A percentile compares a stretch with the other conserved stretches of the same genome.
Evolutionary conservation across 1,140 invertebrate species (phyloP).

Genomic region (Drosophila bipectinata): DNA sequence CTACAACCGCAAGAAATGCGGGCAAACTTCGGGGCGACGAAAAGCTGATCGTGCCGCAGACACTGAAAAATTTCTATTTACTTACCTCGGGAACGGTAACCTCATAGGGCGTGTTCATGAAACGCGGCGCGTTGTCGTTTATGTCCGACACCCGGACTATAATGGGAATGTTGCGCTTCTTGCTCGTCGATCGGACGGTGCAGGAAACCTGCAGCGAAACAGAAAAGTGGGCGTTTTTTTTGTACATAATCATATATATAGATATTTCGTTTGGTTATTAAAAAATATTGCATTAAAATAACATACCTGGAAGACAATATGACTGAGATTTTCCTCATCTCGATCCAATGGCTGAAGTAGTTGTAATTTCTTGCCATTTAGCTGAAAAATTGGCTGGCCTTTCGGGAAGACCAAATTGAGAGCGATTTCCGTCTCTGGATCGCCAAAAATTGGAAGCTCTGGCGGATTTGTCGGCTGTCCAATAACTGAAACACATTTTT

Average conservation of each 20-base stretch:
- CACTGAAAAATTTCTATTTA: slow-evolving; percentile 44
- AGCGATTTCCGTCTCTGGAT: slow-evolving; percentile 91
- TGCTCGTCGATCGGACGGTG: slow-evolving; percentile 90
- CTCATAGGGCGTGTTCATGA: slow-evolving; percentile 92
- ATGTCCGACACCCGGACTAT: slow-evolving; percentile 95
- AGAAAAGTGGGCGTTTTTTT: not conserved
- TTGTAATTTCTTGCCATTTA: slow-evolving; percentile 92
- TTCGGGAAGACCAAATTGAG: slow-evolving; percentile 91
- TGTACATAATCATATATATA: slow-evolving; percentile 12
- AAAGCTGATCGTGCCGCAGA: slow-evolving; percentile 41
- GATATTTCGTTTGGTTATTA: not conserved
- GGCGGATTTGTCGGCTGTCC: slow-evolving; percentile 91
- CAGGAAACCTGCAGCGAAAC: slow-evolving; percentile 89
- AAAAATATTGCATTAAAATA: not conserved
- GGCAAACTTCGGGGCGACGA: slow-evolving; percentile 40
- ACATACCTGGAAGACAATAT: slow-evolving; percentile 93
- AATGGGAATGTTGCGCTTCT: slow-evolving; percentile 92
- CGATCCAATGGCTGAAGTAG: slow-evolving; percentile 92
- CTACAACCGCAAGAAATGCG: slow-evolving; percentile 35
- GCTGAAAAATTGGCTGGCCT: slow-evolving; percentile 89
- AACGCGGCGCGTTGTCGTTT: slow-evolving; percentile 94
- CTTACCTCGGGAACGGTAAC: slow-evolving; percentile 93
- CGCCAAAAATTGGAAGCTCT: slow-evolving; percentile 92
- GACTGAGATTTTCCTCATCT: slow-evolving; percentile 93
- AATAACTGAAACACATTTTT: slow-evolving; percentile 86